Evolutionary conservation across 1,140 invertebrate species (phyloP), one percentile per base, ranked within the genome.

Genomic region (Apis florea): DNA sequence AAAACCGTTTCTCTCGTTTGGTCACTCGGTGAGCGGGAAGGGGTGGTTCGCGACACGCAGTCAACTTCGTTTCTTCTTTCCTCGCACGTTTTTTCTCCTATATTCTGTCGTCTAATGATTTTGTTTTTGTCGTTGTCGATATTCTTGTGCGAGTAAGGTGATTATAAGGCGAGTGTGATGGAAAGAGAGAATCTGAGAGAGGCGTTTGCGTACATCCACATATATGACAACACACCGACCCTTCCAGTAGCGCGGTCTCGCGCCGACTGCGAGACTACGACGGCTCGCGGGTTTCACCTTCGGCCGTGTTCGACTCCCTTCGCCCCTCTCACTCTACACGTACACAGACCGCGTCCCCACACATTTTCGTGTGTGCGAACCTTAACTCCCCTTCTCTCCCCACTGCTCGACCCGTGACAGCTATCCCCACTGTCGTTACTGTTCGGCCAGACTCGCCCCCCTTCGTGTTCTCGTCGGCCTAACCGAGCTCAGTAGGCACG

Each of bases 191-290:
- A 80, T 74, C 49, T 64, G 67, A 76, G 70, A 79, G 64, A 85
- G 21, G 67, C 63, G 79, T 76, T 72, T 73, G 83, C 72, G 84
- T 83, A 85, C 86, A 81, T 71, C 59, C 79, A 71, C 83, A 85
- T 73, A 69, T 59, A 63, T 68, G 66, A 83, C 85, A 56, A 87
- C 74, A 85, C 84, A 86, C 21, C 82, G 84, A 90, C 89, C 88
- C 88, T 93, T 89, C 80, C 91, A 89, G 90, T 91, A 93, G 92
- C 92, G 93, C 93, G 90, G 91, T 92, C 91, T 91, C 92, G 92
- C 93, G 93, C 93, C 90, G 92, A 93, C 93, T 93, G 93, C 88
- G 88, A 90, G 86, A 82, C 85, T 79, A 74, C 84, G 83, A 79
- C 88, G 88, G 88, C 91, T 90, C 84, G 86, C 85, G 89, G 89